Conservation (phyloP, 2,888 invertebrate species). For the Reticulitermes lucifugus region DNA sequence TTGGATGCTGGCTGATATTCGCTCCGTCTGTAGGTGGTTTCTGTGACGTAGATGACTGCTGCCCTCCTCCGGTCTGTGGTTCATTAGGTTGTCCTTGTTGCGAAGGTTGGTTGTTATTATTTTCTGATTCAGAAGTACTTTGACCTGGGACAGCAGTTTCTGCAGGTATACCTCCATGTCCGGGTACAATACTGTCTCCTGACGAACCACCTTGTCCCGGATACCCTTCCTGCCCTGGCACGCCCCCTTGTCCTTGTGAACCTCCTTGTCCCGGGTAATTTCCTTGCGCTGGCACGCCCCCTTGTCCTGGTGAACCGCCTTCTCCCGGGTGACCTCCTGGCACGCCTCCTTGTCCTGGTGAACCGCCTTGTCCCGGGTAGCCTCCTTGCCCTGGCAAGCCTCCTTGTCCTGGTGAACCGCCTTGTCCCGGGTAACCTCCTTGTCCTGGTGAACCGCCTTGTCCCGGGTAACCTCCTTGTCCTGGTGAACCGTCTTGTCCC, state of each 20-base stretch:
- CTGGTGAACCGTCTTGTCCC: no score
- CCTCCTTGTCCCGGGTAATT: no score
- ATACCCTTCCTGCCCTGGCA: constrained; percentile 45
- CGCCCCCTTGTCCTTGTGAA: constrained; percentile 16
- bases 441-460: no score
- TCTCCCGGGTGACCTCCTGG: no score
- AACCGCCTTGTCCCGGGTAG: no score
- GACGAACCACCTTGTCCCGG: constrained; percentile 42
- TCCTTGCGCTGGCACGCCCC: no score
- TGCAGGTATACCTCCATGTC: constrained; percentile 10
- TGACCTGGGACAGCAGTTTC: constrained; percentile 39
- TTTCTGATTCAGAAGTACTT: constrained; percentile 10
- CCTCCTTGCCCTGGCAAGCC: no score
- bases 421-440: no score
- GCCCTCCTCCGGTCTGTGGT: not conserved
- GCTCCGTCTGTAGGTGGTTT: not conserved
- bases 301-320: no score
- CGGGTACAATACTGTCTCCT: constrained; percentile 37
- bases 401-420: no score
- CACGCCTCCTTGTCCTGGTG: no score
- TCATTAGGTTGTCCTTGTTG: constrained; percentile 18
- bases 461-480: no score
- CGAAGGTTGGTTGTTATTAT: not conserved
- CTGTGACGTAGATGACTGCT: not conserved
- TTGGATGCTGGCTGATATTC: constrained; percentile 15